Conservation (phyloP, 2,888 invertebrate species). For the Tipula unca region DNA sequence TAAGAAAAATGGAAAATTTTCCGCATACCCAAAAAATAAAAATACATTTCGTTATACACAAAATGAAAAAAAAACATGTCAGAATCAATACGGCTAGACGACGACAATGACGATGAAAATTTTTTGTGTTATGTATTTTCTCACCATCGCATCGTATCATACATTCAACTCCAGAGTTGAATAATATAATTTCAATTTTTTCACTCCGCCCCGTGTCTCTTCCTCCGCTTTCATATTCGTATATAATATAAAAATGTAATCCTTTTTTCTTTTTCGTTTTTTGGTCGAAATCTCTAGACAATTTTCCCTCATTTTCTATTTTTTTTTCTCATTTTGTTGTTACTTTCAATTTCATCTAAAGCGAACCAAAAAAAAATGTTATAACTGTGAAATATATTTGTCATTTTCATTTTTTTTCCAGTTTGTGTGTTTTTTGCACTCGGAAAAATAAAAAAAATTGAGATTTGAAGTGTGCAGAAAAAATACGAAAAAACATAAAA, state of each 20-base stretch:
- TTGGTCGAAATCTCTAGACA: conserved; percentile 15
- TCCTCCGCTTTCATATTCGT: background rate
- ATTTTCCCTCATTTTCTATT: background rate
- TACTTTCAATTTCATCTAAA: background rate
- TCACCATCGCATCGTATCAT: conserved; percentile 9
- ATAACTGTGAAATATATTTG: background rate
- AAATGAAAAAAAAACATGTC: conserved; percentile 14
- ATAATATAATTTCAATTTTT: conserved; percentile 15
- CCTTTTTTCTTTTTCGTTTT: background rate
- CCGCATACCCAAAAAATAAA: background rate
- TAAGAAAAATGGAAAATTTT: background rate
- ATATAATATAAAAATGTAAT: background rate
- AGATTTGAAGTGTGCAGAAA: background rate
- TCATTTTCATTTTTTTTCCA: background rate
- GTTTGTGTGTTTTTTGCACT: conserved; percentile 9
- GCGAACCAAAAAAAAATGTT: background rate
- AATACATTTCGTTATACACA: background rate
- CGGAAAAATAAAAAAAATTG: background rate
- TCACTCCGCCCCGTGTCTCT: background rate
- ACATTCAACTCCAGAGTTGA: conserved; percentile 9
- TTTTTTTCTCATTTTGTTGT: background rate
- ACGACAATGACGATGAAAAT: conserved; percentile 3
- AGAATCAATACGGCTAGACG: conserved; percentile 27
- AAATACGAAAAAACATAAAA: background rate
- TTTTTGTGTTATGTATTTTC: background rate